phyloP scores from a whole-genome alignment of 2,888 invertebrate species.

The Pediacus dermestoides region DNA sequence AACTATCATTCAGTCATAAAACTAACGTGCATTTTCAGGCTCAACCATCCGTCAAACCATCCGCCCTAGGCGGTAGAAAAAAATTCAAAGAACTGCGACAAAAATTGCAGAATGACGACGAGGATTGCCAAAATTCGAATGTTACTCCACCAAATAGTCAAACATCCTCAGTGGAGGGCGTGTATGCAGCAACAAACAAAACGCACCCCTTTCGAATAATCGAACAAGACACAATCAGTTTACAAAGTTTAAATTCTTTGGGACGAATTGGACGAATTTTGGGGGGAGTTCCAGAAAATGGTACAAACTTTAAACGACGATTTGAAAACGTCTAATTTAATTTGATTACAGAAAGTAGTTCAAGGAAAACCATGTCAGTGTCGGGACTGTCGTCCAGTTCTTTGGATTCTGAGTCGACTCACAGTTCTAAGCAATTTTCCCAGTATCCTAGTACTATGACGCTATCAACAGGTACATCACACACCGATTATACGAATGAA shows the following conservation, averaged over 20 bases:
- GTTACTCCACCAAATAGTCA: slow-evolving; percentile 71
- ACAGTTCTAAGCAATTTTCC: slow-evolving; percentile 44
- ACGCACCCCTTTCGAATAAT: slow-evolving; percentile 80
- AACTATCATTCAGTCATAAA: too few relatives aligned
- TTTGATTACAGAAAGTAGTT: too few relatives aligned
- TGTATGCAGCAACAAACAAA: slow-evolving; percentile 62
- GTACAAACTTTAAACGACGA: slow-evolving; percentile 10
- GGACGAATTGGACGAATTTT: slow-evolving; percentile 68
- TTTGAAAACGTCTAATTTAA: too few relatives aligned
- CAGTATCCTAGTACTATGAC: slow-evolving; percentile 46
- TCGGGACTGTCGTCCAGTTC: slow-evolving; percentile 46
- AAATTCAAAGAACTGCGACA: slow-evolving; percentile 81
- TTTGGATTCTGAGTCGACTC: slow-evolving; percentile 46
- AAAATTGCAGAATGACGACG: slow-evolving; percentile 84
- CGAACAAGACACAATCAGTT: slow-evolving; percentile 81
- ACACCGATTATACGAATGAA: slow-evolving; percentile 17
- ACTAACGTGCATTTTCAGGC: too few relatives aligned
- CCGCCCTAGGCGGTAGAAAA: slow-evolving; percentile 63
- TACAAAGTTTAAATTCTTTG: slow-evolving; percentile 85
- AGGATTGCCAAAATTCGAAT: slow-evolving; percentile 57
- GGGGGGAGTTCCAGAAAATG: slow-evolving; percentile 9
- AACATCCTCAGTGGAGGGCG: slow-evolving; percentile 73
- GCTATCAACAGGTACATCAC: slow-evolving; percentile 32
- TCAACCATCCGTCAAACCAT: too few relatives aligned
- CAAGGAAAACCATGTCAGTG: slow-evolving; percentile 40